These are phyloP conservation scores for Drosophila subquinaria DNA, from an alignment of 2,888 invertebrate genomes.

Conservation along the genomic window DNA sequence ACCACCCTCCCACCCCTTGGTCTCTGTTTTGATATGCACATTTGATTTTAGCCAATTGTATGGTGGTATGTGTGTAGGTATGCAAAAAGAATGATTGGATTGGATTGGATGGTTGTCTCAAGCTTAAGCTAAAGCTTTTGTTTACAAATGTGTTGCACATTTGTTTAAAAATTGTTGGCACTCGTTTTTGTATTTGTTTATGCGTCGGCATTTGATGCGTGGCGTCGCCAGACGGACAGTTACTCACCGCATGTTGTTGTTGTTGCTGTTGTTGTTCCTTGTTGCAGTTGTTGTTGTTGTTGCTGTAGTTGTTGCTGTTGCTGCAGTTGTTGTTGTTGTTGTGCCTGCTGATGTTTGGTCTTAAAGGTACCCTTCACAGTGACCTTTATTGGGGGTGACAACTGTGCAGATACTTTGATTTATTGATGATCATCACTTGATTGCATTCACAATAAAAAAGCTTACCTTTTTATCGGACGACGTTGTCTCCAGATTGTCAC, in stretches of 20 bases:
- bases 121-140: constrained; percentile 16
- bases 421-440: neutral
- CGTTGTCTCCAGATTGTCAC: constrained; percentile 6
- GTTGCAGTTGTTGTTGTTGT: neutral
- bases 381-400: constrained; percentile 19
- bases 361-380: constrained; percentile 16
- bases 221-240: constrained; percentile 14
- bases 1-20: neutral
- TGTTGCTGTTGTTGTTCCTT: neutral
- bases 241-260: constrained; percentile 36
- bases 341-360: constrained; percentile 13
- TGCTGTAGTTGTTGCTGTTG: neutral
- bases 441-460: neutral
- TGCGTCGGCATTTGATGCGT: constrained; percentile 29
- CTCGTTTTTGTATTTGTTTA: constrained; percentile 51
- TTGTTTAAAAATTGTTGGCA: constrained; percentile 41
- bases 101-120: neutral
- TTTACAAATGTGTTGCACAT: constrained; percentile 22
- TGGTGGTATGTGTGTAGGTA: neutral
- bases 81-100: neutral
- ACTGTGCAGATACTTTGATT: neutral
- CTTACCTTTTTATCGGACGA: constrained; percentile 26
- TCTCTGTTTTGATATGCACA: neutral
- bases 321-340: constrained; percentile 1
- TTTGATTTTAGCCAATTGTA: neutral